A percentile compares a stretch with the other conserved stretches of the same genome.
Evolutionary conservation across 1,140 invertebrate species (phyloP).

Genomic region (Drosophila pachea): DNA sequence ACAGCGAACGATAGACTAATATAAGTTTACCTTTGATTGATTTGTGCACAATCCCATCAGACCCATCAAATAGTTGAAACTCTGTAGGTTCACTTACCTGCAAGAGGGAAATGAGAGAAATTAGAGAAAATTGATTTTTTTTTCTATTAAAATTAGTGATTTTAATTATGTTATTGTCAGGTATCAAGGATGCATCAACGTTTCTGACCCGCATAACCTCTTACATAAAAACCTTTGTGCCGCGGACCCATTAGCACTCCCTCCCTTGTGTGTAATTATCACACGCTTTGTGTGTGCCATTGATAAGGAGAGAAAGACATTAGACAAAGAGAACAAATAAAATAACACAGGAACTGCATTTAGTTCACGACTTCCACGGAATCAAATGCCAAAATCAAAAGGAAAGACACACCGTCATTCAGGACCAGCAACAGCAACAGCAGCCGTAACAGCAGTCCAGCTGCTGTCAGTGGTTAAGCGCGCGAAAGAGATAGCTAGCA

Average conservation of each 20-base stretch:
- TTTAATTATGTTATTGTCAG: conserved; percentile 34
- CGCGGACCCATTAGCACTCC: conserved; percentile 26
- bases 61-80: too few species aligned
- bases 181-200: conserved; percentile 6
- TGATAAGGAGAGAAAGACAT: conserved; percentile 42
- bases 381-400: conserved; percentile 56
- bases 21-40: conserved; percentile 24
- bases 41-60: too few species aligned
- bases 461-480: conserved; percentile 47
- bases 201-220: conserved; percentile 29
- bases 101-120: conserved; percentile 21
- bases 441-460: conserved; percentile 14
- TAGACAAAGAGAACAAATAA: conserved; percentile 27
- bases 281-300: conserved; percentile 44
- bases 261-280: conserved; percentile 54
- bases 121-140: conserved; percentile 22
- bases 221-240: conserved; percentile 12
- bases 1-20: too few species aligned
- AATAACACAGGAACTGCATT: conserved; percentile 74
- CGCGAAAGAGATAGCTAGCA: conserved; percentile 6
- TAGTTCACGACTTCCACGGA: conserved; percentile 50
- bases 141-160: conserved; percentile 10
- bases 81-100: conserved; percentile 51
- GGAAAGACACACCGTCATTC: conserved; percentile 57
- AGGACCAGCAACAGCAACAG: conserved; percentile 30